Evolutionary conservation across 30 jellyfish, hydroid and myxozoan species (phyloP).

Genomic region (Hydractinia symbiolongicarpus): DNA sequence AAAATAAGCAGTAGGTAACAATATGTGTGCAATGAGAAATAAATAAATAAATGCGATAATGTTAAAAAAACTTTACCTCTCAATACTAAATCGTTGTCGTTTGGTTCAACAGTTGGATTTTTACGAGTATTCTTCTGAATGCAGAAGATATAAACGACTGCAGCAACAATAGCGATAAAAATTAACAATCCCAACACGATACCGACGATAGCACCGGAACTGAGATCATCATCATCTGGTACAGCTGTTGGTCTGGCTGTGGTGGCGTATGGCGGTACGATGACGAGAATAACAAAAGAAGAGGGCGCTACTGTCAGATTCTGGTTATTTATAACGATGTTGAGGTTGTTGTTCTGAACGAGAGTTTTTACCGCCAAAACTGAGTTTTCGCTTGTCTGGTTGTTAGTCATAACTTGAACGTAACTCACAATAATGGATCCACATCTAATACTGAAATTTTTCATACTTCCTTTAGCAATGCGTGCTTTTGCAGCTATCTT

Average conservation of each 20-base stretch:
- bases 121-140: slow-evolving; percentile 47
- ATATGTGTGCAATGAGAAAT: no score
- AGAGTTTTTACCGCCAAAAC: background rate
- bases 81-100: slow-evolving; percentile 40
- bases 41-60: no score
- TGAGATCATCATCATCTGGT: slow-evolving; percentile 34
- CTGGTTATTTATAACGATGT: background rate
- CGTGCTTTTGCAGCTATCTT: background rate
- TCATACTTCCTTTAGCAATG: background rate
- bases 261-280: slow-evolving; percentile 16
- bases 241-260: slow-evolving; percentile 12
- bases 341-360: background rate
- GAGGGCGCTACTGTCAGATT: slow-evolving; percentile 9
- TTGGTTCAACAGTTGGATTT: slow-evolving; percentile 58
- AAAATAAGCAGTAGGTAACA: no score
- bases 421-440: slow-evolving; percentile 36
- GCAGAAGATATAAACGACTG: slow-evolving; percentile 28
- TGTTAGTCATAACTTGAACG: slow-evolving; percentile 7
- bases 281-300: slow-evolving; percentile 2
- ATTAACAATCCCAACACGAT: slow-evolving; percentile 47
- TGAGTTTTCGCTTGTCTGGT: background rate
- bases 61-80: background rate
- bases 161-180: slow-evolving; percentile 22
- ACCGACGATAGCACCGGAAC: slow-evolving; percentile 71
- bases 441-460: slow-evolving; percentile 26